Evolutionary conservation across 2,113 vertebrate species (phyloP), one percentile per base, ranked within the genome.

Genomic region (Mesoclemmys tuberculata): DNA sequence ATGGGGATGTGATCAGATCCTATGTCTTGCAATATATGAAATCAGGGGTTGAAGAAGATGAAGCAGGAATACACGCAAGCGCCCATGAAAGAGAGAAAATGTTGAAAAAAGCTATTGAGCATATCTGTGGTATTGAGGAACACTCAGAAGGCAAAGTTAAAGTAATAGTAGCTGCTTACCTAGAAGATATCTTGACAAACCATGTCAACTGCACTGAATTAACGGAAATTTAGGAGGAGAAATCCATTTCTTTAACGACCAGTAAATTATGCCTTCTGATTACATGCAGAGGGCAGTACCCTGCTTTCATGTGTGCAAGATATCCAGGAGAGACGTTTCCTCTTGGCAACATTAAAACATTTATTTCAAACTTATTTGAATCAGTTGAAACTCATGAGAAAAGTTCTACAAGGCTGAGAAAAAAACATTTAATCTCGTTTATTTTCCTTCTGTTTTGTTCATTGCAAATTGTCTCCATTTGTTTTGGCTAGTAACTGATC

Each of bases 1-100:
- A 98, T 1, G 97, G 98, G 2, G 95, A 82, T 0, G 89, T 87
- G 5, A 94, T 99, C 92, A 97, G 48, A 71, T 93, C 95, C 46
- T 98, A 98, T 41, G 58, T 99, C 35, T 79, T 99, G 48, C 99
- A 98, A 58, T 99, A 99, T 91, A 95, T 99, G 31, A 98, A 96
- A 24, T 98, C 97, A 0, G 98, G 96, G 8, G 96, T 51, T 4
- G 98, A 98, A 10, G 95, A 96, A 1, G 97, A 61, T 3, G 98
- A 95, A 2, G 52, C 61, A 0, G 97, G 94, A 31, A 16, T 5
- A 1, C 83, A 78, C 56, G 61, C 61, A 0, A 95, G 93, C n/a
- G 29, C 88, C 4, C 90, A 96, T 14, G 98, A 99, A 82, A 98
- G 99, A 95, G 79, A 97, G 52, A 90, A 81, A 19, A 95, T 74